These are phyloP conservation scores for Aleiodes leptofemur DNA, from an alignment of 2,888 invertebrate species.

Conservation along the genomic window DNA sequence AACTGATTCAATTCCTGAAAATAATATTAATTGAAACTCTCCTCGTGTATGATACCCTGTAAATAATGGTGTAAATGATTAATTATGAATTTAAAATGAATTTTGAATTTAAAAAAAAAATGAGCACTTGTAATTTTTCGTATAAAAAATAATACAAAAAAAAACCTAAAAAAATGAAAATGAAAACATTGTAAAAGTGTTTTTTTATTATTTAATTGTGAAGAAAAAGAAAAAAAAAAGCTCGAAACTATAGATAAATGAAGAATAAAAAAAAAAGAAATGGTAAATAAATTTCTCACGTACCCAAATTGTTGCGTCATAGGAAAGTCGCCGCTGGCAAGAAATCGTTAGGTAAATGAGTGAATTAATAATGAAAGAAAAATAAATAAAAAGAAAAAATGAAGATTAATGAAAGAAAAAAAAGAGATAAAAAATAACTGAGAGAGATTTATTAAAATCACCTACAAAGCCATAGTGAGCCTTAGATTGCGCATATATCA, in stretches of 20 bases:
- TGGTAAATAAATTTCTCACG: conserved; percentile 25
- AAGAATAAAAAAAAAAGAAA: background rate
- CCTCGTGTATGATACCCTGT: conserved; percentile 65
- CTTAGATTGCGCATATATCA: conserved; percentile 41
- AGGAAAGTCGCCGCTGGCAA: conserved; percentile 22
- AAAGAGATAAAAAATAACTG: conserved; percentile 2
- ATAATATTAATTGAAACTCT: conserved; percentile 36
- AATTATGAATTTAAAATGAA: conserved; percentile 60
- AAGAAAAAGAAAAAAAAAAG: background rate
- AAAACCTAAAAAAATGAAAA: background rate
- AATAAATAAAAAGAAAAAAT: background rate
- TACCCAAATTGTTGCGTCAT: conserved; percentile 41
- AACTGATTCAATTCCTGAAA: conserved; percentile 38
- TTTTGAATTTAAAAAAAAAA: conserved; percentile 51
- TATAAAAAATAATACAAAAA: conserved; percentile 57
- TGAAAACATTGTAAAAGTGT: conserved; percentile 30
- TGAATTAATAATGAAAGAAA: background rate
- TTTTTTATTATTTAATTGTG: conserved; percentile 51
- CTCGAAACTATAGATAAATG: conserved; percentile 22
- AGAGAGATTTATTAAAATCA: conserved; percentile 38
- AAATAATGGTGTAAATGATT: conserved; percentile 68
- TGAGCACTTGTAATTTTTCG: conserved; percentile 66
- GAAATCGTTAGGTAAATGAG: conserved; percentile 21
- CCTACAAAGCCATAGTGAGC: conserved; percentile 41
- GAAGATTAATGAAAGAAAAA: background rate